Percentiles rank a stretch among this genome's conserved stretches.
Evolutionary conservation across 2,797 vertebrate species (phyloP).

Genomic region (Periophthalmus magnuspinnatus): DNA sequence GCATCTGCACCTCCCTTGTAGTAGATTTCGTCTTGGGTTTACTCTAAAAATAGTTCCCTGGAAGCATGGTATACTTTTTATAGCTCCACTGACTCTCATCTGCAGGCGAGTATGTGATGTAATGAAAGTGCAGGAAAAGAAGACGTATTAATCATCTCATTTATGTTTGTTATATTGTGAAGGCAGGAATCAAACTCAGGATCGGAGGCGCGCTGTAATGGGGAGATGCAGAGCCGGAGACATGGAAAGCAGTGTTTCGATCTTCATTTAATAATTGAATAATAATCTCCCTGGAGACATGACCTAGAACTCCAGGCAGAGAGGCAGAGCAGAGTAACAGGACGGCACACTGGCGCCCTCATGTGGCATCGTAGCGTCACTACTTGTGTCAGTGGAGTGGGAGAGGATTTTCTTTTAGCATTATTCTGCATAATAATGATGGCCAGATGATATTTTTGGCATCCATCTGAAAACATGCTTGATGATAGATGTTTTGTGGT

Average conservation of each 20-base stretch:
- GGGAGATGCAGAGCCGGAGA: constrained; percentile 51
- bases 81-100: constrained; percentile 43
- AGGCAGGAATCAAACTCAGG: constrained; percentile 34
- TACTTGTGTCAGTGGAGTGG: constrained; percentile 34
- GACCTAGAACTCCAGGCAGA: constrained; percentile 77
- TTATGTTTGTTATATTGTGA: constrained; percentile 37
- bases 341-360: constrained; percentile 75
- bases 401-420: too few relatives aligned
- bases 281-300: constrained; percentile 82
- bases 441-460: too few relatives aligned
- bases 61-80: constrained; percentile 48
- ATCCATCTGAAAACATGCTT: too few relatives aligned
- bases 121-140: constrained; percentile 39
- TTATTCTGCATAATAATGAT: too few relatives aligned
- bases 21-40: constrained; percentile 29
- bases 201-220: constrained; percentile 36
- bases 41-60: constrained; percentile 63
- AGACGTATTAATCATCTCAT: constrained; percentile 51
- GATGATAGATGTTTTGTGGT: too few relatives aligned
- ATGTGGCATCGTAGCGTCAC: constrained; percentile 58
- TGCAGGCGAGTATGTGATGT: constrained; percentile 58
- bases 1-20: constrained; percentile 51
- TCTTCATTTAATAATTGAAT: constrained; percentile 87
- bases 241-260: constrained; percentile 73
- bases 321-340: constrained; percentile 19